These are phyloP conservation scores for Popillia japonica DNA, from an alignment of 1,140 invertebrate genomes.

Conservation along the genomic window DNA sequence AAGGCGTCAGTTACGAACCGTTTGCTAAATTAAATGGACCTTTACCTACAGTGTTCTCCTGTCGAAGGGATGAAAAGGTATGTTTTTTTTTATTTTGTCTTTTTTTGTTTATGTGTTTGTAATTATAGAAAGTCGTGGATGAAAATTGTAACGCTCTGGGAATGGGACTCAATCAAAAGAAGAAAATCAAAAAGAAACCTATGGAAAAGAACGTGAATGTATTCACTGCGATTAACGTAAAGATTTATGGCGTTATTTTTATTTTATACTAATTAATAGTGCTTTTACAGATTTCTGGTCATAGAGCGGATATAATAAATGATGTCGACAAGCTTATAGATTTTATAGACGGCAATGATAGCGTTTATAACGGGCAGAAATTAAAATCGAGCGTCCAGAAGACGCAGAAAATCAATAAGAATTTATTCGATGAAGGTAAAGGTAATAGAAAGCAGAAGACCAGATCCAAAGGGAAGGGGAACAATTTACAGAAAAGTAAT, in stretches of 20 bases:
- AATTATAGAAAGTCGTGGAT: slow-evolving; percentile 61
- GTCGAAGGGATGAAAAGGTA: slow-evolving; percentile 22
- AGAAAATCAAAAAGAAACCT: slow-evolving; percentile 53
- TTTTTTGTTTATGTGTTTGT: background rate
- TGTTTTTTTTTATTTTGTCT: background rate
- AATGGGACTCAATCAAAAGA: slow-evolving; percentile 44
- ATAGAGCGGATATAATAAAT: slow-evolving; percentile 57
- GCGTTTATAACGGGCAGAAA: slow-evolving; percentile 33
- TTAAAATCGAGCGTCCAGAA: slow-evolving; percentile 48
- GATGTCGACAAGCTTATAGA: slow-evolving; percentile 63
- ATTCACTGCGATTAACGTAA: slow-evolving; percentile 52
- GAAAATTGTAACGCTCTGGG: slow-evolving; percentile 63
- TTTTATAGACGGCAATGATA: slow-evolving; percentile 64
- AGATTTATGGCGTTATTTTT: too few species aligned
- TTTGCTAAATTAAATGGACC: background rate
- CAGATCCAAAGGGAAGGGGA: background rate
- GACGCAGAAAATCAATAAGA: slow-evolving; percentile 54
- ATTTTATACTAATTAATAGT: background rate
- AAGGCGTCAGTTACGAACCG: background rate
- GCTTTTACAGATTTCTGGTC: slow-evolving; percentile 52
- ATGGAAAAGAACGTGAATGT: slow-evolving; percentile 55
- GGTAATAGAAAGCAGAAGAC: slow-evolving; percentile 58
- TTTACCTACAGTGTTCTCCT: background rate
- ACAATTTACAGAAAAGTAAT: slow-evolving; percentile 67
- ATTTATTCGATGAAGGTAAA: slow-evolving; percentile 52